Base-by-base conservation (phyloP, 1,140 invertebrate genomes). In the Cydia splendana region DNA sequence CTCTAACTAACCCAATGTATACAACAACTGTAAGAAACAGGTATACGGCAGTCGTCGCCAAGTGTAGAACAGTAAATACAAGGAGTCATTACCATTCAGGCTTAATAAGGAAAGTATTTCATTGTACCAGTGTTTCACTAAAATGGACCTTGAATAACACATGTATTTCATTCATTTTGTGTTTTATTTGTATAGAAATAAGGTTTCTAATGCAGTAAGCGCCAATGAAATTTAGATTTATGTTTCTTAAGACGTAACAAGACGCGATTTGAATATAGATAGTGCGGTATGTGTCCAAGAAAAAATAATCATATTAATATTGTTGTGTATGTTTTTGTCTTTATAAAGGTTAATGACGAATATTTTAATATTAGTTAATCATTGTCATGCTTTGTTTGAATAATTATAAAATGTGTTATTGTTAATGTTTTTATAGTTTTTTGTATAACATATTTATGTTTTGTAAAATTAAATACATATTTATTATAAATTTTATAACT, bases 61-160 rank as follows among this genome's bases (percentile, higher is more conserved):
- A 62, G 57, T 62, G 20, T 62, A 7, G 18, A 62, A 57, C 53
- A 62, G 57, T 24, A 62, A 57, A 62, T 20, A 62, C 57, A 62
- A 62, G 57, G 20, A 62, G 57, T 62, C 57, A 62, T 62, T 62
- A 24, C 57, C 20, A 62, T 62, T 24, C 57, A 24, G 10, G 20
- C 57, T 62, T 24, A 62, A 62, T 62, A 62, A 62, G 20, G 57
- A 62, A 62, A 62, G 57, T 62, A 20, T 62, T 62, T 62, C 20
- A 62, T 62, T 62, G 57, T 62, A 24, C 7, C 7, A 18, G n/a
- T n/a, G n/a, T 57, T 57, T 18, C 53, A 18, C 45, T 57, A 62
- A 62, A 62, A 9, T 62, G 2, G 20, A 24, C 57, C 57, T 24
- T 24, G 9, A 12, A 24, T 7, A 24, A 24, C 6, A 10, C 57